phyloP scores from a whole-genome alignment of 2,113 vertebrate genomes.

The Poicephalus meyeri region DNA sequence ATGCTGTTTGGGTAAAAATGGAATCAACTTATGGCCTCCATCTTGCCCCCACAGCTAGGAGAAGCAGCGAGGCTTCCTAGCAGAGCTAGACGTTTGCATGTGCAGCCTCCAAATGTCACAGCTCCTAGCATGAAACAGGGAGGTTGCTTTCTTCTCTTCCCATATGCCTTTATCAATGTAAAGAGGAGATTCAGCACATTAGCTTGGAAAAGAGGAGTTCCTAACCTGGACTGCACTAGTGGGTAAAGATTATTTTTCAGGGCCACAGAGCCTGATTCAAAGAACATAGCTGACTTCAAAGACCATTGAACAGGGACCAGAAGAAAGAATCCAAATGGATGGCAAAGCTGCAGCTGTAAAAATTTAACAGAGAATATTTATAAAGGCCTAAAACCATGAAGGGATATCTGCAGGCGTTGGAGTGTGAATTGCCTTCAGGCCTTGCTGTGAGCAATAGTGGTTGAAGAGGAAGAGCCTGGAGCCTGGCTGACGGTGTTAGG shows the following conservation, averaged over 20 bases:
- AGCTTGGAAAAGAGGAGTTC: neutral
- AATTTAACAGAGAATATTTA: neutral
- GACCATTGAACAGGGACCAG: neutral
- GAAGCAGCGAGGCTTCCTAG: neutral
- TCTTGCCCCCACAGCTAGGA: neutral
- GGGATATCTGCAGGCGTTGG: neutral
- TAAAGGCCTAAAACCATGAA: neutral
- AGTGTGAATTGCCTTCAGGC: neutral
- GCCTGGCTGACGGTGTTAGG: neutral
- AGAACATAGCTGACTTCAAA: neutral
- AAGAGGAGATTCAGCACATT: neutral
- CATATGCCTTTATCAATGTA: neutral
- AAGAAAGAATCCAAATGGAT: neutral
- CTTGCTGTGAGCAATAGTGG: neutral
- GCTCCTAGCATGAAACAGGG: neutral
- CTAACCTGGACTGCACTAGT: neutral
- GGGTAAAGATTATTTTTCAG: neutral
- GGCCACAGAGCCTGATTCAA: neutral
- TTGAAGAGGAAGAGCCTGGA: neutral
- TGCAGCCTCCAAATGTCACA: neutral
- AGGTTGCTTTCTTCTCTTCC: neutral
- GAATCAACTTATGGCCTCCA: neutral
- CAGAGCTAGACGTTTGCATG: neutral
- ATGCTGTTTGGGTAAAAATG: conserved; percentile 9
- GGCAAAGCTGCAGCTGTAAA: neutral